These are phyloP conservation scores for Oasisia sp. DNA, from an alignment of 2,888 invertebrate species.

Conservation along the genomic window DNA sequence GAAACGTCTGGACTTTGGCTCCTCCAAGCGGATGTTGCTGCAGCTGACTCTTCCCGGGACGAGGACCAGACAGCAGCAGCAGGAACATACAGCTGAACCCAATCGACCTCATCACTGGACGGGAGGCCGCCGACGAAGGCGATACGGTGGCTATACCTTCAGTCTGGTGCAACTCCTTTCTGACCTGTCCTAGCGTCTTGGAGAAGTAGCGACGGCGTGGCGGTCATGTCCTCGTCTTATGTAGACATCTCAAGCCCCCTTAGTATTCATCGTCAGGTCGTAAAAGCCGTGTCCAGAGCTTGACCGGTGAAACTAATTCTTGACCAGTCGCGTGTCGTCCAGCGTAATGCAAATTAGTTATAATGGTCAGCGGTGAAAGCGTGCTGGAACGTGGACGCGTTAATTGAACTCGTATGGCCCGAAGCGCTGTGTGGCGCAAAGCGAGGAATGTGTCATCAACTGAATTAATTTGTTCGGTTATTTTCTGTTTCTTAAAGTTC, in stretches of 20 bases:
- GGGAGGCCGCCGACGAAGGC: neutral
- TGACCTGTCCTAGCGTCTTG: neutral
- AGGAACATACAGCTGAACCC: neutral
- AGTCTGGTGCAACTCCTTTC: neutral
- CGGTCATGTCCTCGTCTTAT: neutral
- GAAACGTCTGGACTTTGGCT: neutral
- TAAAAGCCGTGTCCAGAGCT: neutral
- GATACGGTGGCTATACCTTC: neutral
- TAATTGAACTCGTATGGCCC: neutral
- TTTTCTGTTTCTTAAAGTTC: neutral
- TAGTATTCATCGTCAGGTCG: neutral
- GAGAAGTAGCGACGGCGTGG: neutral
- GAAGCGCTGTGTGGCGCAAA: neutral
- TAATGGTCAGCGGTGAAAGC: neutral
- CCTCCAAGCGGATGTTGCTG: neutral
- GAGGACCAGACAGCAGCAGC: neutral
- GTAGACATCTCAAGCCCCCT: neutral
- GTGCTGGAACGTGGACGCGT: constrained; percentile 3
- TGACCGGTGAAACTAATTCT: constrained; percentile 13
- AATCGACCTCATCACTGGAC: neutral
- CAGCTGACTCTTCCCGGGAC: neutral
- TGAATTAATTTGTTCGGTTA: neutral
- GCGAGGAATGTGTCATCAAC: neutral
- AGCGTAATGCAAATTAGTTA: neutral
- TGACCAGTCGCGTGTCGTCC: neutral